A percentile compares a stretch with the other conserved stretches of the same genome.
Evolutionary conservation across 2,113 vertebrate species (phyloP).

Genomic region (Apteryx owenii): DNA sequence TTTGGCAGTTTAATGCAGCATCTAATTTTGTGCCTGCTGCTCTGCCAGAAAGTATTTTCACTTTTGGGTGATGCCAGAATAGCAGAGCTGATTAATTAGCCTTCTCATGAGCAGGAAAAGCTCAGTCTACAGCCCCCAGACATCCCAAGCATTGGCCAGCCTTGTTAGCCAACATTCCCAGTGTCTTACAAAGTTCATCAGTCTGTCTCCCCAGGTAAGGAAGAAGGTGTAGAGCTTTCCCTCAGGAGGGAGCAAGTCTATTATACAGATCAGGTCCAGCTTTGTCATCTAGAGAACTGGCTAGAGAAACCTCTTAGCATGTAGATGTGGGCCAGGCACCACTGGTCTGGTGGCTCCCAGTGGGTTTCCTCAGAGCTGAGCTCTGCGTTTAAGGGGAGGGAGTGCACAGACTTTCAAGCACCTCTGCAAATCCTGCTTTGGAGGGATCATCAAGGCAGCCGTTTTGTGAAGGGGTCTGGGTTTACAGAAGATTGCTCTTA

Average conservation of each 20-base stretch:
- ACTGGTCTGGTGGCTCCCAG: fast-evolving
- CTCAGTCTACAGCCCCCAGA: slow-evolving; percentile 21
- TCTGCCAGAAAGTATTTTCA: slow-evolving; percentile 72
- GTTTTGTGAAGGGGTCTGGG: fast-evolving
- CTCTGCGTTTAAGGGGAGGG: fast-evolving
- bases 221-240: not conserved
- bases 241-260: not conserved
- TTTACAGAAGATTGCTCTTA: not conserved
- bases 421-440: not conserved
- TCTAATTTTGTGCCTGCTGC: slow-evolving; percentile 63
- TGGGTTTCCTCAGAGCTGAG: not conserved
- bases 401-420: not conserved
- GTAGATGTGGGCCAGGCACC: not conserved
- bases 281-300: not conserved
- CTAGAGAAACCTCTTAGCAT: not conserved
- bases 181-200: not conserved
- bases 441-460: not conserved
- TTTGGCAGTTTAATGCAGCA: slow-evolving; percentile 69
- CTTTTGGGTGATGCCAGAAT: slow-evolving; percentile 68
- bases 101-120: slow-evolving; percentile 31
- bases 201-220: slow-evolving; percentile 7
- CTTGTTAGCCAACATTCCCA: not conserved
- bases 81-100: slow-evolving; percentile 66
- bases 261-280: not conserved
- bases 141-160: not conserved